phyloP scores from a whole-genome alignment of 2,888 invertebrate species.

The Cantharis rustica region DNA sequence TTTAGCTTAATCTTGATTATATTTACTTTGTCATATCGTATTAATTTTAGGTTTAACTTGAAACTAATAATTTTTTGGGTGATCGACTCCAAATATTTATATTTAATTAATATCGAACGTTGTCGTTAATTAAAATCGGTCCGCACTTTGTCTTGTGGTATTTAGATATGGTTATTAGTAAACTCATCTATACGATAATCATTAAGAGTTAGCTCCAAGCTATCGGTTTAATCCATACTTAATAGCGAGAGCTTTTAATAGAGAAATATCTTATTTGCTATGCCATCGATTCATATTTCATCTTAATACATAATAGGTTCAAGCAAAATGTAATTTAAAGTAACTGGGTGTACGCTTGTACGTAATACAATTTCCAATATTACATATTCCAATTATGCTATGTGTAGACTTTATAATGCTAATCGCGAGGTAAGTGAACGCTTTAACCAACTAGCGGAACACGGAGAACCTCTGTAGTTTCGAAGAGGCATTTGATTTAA shows the following conservation, averaged over 20 bases:
- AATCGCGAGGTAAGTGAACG: not conserved
- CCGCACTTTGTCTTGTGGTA: constrained; percentile 23
- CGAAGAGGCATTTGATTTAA: not conserved
- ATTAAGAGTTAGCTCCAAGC: constrained; percentile 25
- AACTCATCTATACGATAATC: constrained; percentile 26
- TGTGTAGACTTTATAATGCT: not conserved
- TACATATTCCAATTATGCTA: not conserved
- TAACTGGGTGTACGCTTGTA: not conserved
- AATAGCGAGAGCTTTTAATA: constrained; percentile 15
- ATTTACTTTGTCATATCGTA: not conserved
- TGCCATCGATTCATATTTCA: constrained; percentile 20
- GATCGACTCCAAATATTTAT: not conserved
- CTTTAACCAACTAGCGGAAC: not conserved
- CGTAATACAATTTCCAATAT: not conserved
- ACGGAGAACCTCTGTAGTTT: not conserved
- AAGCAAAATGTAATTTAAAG: not conserved
- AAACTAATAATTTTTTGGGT: not conserved
- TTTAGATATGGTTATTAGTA: constrained; percentile 25
- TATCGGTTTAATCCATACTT: constrained; percentile 24
- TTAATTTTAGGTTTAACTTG: not conserved
- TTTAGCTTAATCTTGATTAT: not conserved
- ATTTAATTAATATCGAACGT: constrained; percentile 16
- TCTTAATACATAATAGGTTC: constrained; percentile 9
- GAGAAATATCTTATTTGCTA: constrained; percentile 25
- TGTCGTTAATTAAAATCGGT: constrained; percentile 15